Percentiles rank a stretch among this genome's conserved stretches.
These are phyloP conservation scores for Drosophila lacicola DNA, from an alignment of 2,888 invertebrate genomes.

Conservation along the genomic window DNA sequence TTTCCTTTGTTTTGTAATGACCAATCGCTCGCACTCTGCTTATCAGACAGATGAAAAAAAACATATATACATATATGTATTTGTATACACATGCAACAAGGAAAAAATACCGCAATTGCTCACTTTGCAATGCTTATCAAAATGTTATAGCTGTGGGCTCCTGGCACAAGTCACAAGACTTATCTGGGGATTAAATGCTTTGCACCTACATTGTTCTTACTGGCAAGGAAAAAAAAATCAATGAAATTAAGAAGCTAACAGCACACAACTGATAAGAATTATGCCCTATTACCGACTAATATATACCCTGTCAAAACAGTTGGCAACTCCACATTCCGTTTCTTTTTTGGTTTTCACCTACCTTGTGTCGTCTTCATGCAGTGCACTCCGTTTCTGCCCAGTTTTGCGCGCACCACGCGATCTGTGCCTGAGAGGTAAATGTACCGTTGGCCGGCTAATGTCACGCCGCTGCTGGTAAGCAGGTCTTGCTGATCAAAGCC, in stretches of 20 bases:
- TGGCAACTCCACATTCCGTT: background rate
- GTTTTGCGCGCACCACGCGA: conserved; percentile 96
- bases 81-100: too few species aligned
- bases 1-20: conserved; percentile 23
- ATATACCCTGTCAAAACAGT: background rate
- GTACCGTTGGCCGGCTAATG: conserved; percentile 96
- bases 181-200: conserved; percentile 62
- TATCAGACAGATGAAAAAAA: conserved; percentile 23
- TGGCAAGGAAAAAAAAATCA: conserved; percentile 1
- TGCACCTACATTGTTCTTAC: conserved; percentile 41
- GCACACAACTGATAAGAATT: conserved; percentile 6
- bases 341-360: conserved; percentile 82
- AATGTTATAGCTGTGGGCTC: conserved; percentile 25
- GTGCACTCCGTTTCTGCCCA: conserved; percentile 96
- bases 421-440: conserved; percentile 98
- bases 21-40: conserved; percentile 14
- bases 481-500: conserved; percentile 96
- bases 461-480: conserved; percentile 95
- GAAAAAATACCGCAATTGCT: conserved; percentile 16
- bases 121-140: conserved; percentile 48
- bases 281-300: too few species aligned
- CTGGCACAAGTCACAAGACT: conserved; percentile 36
- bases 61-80: too few species aligned
- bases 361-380: conserved; percentile 98
- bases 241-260: background rate